Evolutionary conservation across 2,113 vertebrate genomes (phyloP).

Genomic region (Emydura subglobosa): DNA sequence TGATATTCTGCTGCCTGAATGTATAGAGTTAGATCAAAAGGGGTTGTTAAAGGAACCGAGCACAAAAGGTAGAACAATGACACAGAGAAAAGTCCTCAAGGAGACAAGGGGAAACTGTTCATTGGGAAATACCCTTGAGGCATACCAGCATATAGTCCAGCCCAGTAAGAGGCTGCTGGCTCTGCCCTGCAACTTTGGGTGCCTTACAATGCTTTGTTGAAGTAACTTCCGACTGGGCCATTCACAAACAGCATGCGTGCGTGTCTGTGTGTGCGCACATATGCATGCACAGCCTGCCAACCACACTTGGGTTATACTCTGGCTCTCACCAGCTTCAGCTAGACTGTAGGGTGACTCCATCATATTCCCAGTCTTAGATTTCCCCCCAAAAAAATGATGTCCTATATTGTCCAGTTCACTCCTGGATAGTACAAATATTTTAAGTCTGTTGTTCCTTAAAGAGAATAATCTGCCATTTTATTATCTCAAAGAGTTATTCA

Average conservation of each 20-base stretch:
- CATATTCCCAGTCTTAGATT: neutral
- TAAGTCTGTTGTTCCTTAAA: neutral
- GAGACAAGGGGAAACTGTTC: neutral
- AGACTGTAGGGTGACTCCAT: neutral
- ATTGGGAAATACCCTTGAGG: neutral
- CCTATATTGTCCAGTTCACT: neutral
- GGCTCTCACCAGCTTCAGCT: neutral
- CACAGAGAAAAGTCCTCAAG: neutral
- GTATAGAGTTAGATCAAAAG: neutral
- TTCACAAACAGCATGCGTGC: neutral
- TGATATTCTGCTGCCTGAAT: neutral
- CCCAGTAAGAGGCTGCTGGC: too few species aligned
- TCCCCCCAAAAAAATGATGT: neutral
- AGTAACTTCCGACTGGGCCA: neutral
- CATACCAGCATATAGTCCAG: neutral
- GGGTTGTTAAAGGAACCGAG: neutral
- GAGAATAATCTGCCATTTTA: too few species aligned
- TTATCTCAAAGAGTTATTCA: too few species aligned
- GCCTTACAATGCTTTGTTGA: neutral
- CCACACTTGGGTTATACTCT: neutral
- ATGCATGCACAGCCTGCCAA: neutral
- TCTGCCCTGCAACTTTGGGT: neutral
- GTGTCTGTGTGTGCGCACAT: neutral
- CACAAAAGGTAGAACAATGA: neutral
- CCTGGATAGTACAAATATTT: neutral